Percentiles rank a stretch among this genome's conserved stretches.
phyloP scores from a whole-genome alignment of 2,113 vertebrate genomes.

The Mustelus asterias region DNA sequence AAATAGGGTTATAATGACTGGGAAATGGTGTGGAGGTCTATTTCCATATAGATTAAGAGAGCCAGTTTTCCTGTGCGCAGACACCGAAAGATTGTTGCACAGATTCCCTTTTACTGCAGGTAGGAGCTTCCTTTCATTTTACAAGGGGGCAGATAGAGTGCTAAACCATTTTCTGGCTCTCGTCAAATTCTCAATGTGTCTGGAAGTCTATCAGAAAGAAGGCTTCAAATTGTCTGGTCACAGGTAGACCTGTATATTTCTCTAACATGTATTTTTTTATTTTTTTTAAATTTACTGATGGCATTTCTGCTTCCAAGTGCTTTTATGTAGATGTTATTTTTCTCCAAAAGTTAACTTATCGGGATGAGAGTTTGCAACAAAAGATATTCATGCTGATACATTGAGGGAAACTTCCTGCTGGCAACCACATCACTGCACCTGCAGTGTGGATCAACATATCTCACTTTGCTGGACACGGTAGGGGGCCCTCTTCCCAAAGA shows the following conservation, averaged over 20 bases:
- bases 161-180: not conserved
- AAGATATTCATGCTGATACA: not conserved
- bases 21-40: not conserved
- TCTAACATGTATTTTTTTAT: not conserved
- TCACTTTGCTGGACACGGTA: not conserved
- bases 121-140: not conserved
- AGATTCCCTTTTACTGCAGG: not conserved
- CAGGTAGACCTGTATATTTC: not conserved
- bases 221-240: not conserved
- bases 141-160: not conserved
- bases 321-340: not conserved
- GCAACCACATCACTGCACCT: not conserved
- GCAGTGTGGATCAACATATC: not conserved
- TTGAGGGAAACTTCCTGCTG: not conserved
- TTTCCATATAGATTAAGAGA: not conserved
- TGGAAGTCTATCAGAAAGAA: not conserved
- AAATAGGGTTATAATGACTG: not conserved
- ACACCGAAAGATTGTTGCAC: not conserved
- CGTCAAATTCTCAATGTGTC: not conserved
- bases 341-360: not conserved
- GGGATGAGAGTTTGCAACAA: not conserved
- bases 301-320: too few species aligned
- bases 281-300: not conserved
- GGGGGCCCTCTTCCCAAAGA: not conserved
- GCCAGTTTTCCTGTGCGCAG: not conserved